These are phyloP conservation scores for Clarias gariepinus DNA, from an alignment of 2,113 vertebrate genomes.

Conservation along the genomic window DNA sequence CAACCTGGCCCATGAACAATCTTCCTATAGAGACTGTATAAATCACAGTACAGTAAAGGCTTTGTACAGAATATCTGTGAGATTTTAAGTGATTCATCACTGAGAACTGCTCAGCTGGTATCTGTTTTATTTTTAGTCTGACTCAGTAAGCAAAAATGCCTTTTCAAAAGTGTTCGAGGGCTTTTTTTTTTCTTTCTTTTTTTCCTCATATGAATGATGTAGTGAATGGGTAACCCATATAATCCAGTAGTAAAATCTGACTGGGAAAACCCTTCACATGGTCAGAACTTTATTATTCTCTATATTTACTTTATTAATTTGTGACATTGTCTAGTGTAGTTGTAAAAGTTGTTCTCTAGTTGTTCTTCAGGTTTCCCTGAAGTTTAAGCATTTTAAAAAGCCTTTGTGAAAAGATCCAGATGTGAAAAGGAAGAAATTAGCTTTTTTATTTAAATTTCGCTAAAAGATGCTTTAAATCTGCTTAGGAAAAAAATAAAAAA, in stretches of 20 bases:
- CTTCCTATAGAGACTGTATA: constrained; percentile 63
- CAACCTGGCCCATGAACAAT: constrained; percentile 62
- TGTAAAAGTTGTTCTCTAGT: too few relatives aligned
- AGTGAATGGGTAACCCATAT: constrained; percentile 4
- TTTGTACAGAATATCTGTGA: constrained; percentile 69
- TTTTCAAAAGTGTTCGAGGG: constrained; percentile 27
- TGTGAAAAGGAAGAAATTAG: neutral
- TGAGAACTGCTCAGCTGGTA: constrained; percentile 64
- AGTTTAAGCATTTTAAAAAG: neutral
- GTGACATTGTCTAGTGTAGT: neutral
- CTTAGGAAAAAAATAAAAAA: neutral
- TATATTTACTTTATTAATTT: neutral
- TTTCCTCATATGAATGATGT: constrained; percentile 35
- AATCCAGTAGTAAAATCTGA: neutral
- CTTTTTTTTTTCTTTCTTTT: constrained; percentile 27
- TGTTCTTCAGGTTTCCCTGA: too few relatives aligned
- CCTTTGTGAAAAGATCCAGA: neutral
- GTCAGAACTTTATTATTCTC: neutral
- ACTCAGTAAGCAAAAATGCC: constrained; percentile 71
- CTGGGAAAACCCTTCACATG: neutral
- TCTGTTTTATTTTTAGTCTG: constrained; percentile 64
- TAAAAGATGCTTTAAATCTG: neutral
- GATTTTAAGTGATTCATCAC: constrained; percentile 68
- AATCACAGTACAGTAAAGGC: constrained; percentile 63
- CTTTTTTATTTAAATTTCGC: neutral